Evolutionary conservation across 64 coral and sea anemone genomes (phyloP), one percentile per base, ranked within the genome.

Genomic region (Hydrozoanthus tunicans): DNA sequence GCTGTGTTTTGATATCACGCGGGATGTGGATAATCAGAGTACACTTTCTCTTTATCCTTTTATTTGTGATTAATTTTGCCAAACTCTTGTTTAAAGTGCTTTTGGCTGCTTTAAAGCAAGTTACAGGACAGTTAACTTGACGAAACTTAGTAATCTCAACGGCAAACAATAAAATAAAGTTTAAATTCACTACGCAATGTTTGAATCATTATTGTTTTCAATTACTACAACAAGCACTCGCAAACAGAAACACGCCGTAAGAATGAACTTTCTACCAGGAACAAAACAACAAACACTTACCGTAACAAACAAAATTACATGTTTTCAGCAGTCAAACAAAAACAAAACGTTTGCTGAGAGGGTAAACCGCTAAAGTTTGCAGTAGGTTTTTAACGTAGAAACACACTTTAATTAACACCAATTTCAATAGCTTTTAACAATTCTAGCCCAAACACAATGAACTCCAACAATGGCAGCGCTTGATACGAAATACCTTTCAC

Each of bases 321-420:
- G 32, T 56, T 56, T 59, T 14, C 14, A 56, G 55, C 77, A 79
- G 15, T 6, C 14, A 58, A 59, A 56, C 32, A n/a, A 17, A 56
- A 59, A 79, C 53, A 58, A 20, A 25, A n/a, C n/a, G 77, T 59
- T 79, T 79, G 77, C 52, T 15, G 14, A 59, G 55, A 57, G 17
- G 58, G 15, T 56, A 59, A 56, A 14, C 58, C 53, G 14, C 77
- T 20, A 23, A 15, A 23, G 7, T 6, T 78, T 12, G 53, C 25
- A 77, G 0, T 15, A 15, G 12, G 15, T 59, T 54, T 79, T 79
- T 56, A 17, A 79, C 58, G 54, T 20, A 20, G 20, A 20, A 56
- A 79, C 6, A 56, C 77, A 58, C 77, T 79, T 79, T 79, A 79
- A 79, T 79, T 56, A 79, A 78, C 77, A 57, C 5, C 77, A 79